These are phyloP conservation scores for Procambarus virginalis DNA, from an alignment of 1,140 invertebrate species.

Conservation along the genomic window DNA sequence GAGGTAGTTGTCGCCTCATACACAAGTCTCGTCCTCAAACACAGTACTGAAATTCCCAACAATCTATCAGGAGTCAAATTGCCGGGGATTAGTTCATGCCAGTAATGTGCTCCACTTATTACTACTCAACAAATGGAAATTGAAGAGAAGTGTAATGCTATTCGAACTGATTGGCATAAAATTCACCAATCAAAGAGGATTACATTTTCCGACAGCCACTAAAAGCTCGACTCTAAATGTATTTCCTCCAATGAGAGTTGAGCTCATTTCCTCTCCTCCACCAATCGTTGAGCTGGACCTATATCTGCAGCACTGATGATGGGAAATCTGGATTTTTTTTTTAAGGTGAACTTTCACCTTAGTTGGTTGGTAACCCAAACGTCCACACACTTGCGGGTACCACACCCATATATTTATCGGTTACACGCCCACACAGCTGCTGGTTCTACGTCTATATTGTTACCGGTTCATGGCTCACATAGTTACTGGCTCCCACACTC, in stretches of 20 bases:
- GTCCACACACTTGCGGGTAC: neutral
- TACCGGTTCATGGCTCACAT: neutral
- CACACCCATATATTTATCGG: neutral
- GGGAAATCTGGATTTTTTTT: neutral
- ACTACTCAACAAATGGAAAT: neutral
- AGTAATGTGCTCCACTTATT: no score
- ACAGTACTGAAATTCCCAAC: neutral
- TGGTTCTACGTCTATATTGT: no score
- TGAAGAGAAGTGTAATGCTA: slow-evolving; percentile 3
- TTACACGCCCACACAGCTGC: no score
- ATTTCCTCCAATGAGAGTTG: neutral
- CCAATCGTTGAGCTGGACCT: neutral
- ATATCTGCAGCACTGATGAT: no score
- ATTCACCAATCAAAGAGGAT: neutral
- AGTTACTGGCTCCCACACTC: neutral
- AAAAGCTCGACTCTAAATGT: neutral
- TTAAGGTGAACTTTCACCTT: neutral
- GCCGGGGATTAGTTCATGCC: no score
- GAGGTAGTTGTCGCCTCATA: no score
- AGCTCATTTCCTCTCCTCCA: neutral
- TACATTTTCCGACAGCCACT: slow-evolving; percentile 1
- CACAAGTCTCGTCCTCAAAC: neutral
- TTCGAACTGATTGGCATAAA: slow-evolving; percentile 2
- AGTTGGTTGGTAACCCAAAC: neutral
- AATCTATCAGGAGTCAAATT: neutral